phyloP scores from a whole-genome alignment of 2,113 vertebrate genomes.

The Paratilapia polleni region DNA sequence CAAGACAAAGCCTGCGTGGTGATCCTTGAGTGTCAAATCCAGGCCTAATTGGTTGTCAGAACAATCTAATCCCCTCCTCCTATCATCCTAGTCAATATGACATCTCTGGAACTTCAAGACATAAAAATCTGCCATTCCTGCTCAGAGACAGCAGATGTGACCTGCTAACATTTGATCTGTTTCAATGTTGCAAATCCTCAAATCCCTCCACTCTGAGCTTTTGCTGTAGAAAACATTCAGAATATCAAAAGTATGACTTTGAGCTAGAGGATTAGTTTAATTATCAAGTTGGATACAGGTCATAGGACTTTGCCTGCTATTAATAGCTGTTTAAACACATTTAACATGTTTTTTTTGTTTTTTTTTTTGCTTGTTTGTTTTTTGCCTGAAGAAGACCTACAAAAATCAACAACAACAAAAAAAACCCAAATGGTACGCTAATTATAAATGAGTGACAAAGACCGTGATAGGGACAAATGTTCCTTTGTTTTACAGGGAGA shows the following conservation, averaged over 20 bases:
- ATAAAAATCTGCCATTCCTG: slow-evolving; percentile 7
- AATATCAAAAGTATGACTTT: not conserved
- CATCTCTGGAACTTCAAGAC: slow-evolving; percentile 50
- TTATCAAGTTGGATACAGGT: not conserved
- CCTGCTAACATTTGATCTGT: slow-evolving; percentile 33
- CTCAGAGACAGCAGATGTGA: slow-evolving; percentile 24
- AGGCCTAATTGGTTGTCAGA: slow-evolving; percentile 74
- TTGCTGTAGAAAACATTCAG: not conserved
- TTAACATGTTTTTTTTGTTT: not conserved
- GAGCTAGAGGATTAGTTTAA: not conserved
- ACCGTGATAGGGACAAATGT: not conserved
- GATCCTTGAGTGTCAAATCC: slow-evolving; percentile 60
- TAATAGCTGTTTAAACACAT: too few species aligned
- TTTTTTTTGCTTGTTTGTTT: not conserved
- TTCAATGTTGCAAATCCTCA: slow-evolving; percentile 31
- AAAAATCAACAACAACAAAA: too few species aligned
- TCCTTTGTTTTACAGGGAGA: slow-evolving; percentile 84
- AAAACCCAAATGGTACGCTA: not conserved
- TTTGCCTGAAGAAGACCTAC: too few species aligned
- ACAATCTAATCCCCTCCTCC: slow-evolving; percentile 61
- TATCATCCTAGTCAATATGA: slow-evolving; percentile 37
- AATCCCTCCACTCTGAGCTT: not conserved
- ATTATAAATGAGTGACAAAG: not conserved
- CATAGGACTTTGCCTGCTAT: not conserved
- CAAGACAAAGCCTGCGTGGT: slow-evolving; percentile 42